Evolutionary conservation across 2,888 invertebrate species (phyloP), one percentile per base, ranked within the genome.

Genomic region (Mythimna pallens): DNA sequence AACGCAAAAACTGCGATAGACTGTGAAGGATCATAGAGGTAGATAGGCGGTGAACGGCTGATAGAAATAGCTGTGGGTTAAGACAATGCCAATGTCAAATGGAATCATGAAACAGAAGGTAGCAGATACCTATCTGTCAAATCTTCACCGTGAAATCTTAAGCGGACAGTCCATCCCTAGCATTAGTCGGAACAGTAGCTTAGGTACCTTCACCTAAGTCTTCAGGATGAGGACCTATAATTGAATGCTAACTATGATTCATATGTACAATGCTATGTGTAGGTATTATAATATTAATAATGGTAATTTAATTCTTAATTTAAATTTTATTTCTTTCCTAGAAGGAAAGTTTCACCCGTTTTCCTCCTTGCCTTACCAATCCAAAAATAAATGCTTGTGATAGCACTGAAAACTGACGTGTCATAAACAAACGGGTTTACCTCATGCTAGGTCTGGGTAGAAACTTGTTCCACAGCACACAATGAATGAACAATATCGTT

Each of bases 231-330:
- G 17, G 36, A n/a, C 2, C 9, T n/a, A 50, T 50, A 8, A 20
- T 30, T 30, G 17, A 30, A 47, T 6, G 17, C 10, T 40, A 43
- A 12, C 5, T 43, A 12, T 43, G 4, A 12, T 12, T 14, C 12
- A 14, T 4, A 12, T 0, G 3, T 5, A 43, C 12, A 20, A 47
- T 14, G 43, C 43, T 14, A 5, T 43, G 43, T 47, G 47, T n/a
- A n/a, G n/a, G n/a, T 43, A 43, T 43, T 43, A 36, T 1, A 36
- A 36, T 36, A 14, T 14, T 20, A n/a, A 20, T 50, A 50, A 14
- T 17, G n/a, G n/a, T 65, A 14, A 65, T 36, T 17, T 65, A 10
- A 10, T 43, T 52, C 36, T 10, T 14, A 47, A 70, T 58, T 70
- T 20, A 22, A 12, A 22, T 22, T 36, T 30, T 12, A 17, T 3